These are phyloP conservation scores for Eupeodes latifasciatus DNA, from an alignment of 2,888 invertebrate species.

Conservation along the genomic window DNA sequence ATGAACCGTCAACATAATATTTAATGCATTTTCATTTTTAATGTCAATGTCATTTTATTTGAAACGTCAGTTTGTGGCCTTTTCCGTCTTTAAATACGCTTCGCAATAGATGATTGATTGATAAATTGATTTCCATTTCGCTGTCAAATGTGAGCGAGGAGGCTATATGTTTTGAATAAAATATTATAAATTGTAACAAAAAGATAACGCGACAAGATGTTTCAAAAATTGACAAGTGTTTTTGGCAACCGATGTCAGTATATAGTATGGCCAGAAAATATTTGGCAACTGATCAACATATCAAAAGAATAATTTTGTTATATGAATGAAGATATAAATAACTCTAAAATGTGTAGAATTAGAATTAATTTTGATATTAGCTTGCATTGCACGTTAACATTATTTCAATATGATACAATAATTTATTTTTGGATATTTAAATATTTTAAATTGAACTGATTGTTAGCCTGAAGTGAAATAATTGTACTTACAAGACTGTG, in stretches of 20 bases:
- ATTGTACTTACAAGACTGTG: neutral
- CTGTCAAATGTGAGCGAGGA: constrained; percentile 24
- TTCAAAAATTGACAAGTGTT: neutral
- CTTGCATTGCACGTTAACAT: neutral
- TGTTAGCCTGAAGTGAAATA: too few relatives aligned
- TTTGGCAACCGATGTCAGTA: neutral
- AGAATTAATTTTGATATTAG: neutral
- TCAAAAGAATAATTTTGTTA: neutral
- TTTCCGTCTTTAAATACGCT: constrained; percentile 48
- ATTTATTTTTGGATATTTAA: constrained; percentile 1
- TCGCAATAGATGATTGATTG: constrained; percentile 59
- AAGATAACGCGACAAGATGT: constrained; percentile 16
- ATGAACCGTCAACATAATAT: neutral
- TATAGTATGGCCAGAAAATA: constrained; percentile 8
- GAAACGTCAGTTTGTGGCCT: constrained; percentile 54
- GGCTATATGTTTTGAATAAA: constrained; percentile 6
- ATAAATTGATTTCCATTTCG: constrained; percentile 56
- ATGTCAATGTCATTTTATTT: constrained; percentile 57
- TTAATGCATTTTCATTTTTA: constrained; percentile 54
- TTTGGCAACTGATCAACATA: constrained; percentile 48
- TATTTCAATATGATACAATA: neutral
- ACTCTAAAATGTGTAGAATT: neutral
- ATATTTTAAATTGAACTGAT: neutral
- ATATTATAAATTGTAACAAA: neutral
- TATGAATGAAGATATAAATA: neutral